These are phyloP conservation scores for Liposcelis brunnea DNA, from an alignment of 2,888 invertebrate genomes.

Conservation along the genomic window DNA sequence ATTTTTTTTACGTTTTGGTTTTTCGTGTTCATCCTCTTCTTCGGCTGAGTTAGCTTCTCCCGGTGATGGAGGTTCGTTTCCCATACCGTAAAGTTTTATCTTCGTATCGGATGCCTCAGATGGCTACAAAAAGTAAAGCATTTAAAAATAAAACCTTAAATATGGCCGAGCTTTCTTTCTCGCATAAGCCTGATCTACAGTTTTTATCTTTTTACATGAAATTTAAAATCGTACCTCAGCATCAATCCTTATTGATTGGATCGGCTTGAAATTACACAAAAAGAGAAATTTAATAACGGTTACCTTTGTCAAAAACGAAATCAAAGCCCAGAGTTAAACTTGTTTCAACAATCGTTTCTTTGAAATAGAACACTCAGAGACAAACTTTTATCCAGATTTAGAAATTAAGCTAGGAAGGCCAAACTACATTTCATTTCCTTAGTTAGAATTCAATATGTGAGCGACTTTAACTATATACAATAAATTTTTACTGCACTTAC, in stretches of 20 bases:
- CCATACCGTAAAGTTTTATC: conserved; percentile 55
- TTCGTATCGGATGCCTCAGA: conserved; percentile 66
- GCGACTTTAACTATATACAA: no score
- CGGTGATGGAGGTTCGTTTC: conserved; percentile 25
- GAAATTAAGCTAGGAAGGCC: no score
- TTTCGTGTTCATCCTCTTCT: background rate
- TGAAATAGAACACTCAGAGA: no score
- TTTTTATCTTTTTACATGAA: conserved; percentile 15
- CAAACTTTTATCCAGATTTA: no score
- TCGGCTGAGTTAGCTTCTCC: conserved; percentile 2
- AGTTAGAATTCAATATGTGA: no score
- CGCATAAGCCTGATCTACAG: conserved; percentile 10
- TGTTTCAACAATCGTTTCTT: no score
- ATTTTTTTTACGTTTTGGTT: conserved; percentile 2
- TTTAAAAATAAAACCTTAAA: conserved; percentile 9
- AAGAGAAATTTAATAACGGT: conserved; percentile 3
- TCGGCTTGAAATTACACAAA: background rate
- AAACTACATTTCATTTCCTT: no score
- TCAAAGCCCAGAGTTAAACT: no score
- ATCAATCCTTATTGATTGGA: no score
- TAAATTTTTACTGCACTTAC: conserved; percentile 23
- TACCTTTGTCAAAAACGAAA: conserved; percentile 3
- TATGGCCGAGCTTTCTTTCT: background rate
- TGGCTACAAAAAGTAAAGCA: conserved; percentile 34
- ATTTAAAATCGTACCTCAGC: no score